A percentile compares a stretch with the other conserved stretches of the same genome.
Evolutionary conservation across 2,113 vertebrate species (phyloP).

Genomic region (Stigmatopora argus): DNA sequence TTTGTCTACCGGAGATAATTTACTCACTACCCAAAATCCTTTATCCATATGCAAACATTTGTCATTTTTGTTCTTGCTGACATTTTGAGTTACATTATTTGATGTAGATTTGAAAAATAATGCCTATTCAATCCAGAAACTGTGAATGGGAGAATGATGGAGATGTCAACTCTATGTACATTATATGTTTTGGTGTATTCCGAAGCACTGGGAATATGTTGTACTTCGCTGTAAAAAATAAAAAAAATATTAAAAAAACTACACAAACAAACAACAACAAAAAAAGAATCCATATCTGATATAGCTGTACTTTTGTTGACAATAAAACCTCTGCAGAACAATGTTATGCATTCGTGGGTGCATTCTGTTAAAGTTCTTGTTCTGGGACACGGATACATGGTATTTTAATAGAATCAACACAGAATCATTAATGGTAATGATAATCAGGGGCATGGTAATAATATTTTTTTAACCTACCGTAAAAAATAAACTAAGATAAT

Average conservation of each 20-base stretch:
- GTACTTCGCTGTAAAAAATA: slow-evolving; percentile 68
- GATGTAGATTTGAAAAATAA: slow-evolving; percentile 66
- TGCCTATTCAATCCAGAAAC: slow-evolving; percentile 72
- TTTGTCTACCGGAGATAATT: slow-evolving; percentile 28
- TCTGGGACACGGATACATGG: slow-evolving; percentile 44
- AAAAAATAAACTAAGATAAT: too few species aligned
- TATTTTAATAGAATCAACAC: slow-evolving; percentile 11
- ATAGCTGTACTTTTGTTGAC: slow-evolving; percentile 73
- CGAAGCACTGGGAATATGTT: slow-evolving; percentile 73
- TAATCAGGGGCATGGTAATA: too few species aligned
- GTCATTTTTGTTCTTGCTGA: slow-evolving; percentile 55
- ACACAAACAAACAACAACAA: slow-evolving; percentile 46
- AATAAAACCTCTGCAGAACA: slow-evolving; percentile 69
- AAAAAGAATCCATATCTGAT: slow-evolving; percentile 68
- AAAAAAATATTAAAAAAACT: slow-evolving; percentile 46
- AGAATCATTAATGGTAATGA: neutral
- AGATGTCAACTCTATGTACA: slow-evolving; percentile 68
- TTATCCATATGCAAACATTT: slow-evolving; percentile 60
- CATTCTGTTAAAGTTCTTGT: too few species aligned
- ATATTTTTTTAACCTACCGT: too few species aligned
- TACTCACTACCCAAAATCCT: slow-evolving; percentile 39
- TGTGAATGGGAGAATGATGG: slow-evolving; percentile 70
- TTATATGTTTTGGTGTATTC: slow-evolving; percentile 73
- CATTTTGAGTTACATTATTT: slow-evolving; percentile 64
- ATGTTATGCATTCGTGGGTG: slow-evolving; percentile 31